phyloP scores from a whole-genome alignment of 2,113 vertebrate genomes.

The Scartelaos histophorus region DNA sequence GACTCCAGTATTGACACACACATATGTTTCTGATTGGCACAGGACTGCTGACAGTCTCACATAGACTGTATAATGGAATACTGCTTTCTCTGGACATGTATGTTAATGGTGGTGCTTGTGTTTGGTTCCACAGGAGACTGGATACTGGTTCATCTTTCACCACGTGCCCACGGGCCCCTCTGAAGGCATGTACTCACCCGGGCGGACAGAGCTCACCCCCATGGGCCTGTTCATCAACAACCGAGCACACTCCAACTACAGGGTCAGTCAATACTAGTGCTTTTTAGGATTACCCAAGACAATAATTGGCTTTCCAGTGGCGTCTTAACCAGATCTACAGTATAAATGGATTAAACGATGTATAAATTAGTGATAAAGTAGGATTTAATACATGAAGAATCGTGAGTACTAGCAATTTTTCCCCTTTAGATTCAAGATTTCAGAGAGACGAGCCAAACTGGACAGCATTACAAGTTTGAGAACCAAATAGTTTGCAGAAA shows the following conservation, averaged over 20 bases:
- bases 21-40: not conserved
- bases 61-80: no score
- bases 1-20: not conserved
- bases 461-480: no score
- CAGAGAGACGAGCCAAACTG: no score
- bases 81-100: not conserved
- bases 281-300: no score
- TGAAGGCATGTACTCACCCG: slow-evolving; percentile 87
- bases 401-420: no score
- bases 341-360: not conserved
- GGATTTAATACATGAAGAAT: no score
- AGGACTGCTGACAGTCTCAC: no score
- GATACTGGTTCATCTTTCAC: slow-evolving; percentile 97
- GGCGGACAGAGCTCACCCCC: slow-evolving; percentile 88
- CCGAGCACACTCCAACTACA: slow-evolving; percentile 95
- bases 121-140: slow-evolving; percentile 84
- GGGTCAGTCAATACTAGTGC: slow-evolving; percentile 77
- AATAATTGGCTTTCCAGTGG: no score
- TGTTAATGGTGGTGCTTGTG: slow-evolving; percentile 11
- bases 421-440: no score
- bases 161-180: slow-evolving; percentile 94
- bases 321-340: no score
- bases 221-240: slow-evolving; percentile 93
- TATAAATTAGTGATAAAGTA: no score
- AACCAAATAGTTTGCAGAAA: no score